Evolutionary conservation across 2,113 vertebrate genomes (phyloP), one percentile per base, ranked within the genome.

Genomic region (Notothenia coriiceps): DNA sequence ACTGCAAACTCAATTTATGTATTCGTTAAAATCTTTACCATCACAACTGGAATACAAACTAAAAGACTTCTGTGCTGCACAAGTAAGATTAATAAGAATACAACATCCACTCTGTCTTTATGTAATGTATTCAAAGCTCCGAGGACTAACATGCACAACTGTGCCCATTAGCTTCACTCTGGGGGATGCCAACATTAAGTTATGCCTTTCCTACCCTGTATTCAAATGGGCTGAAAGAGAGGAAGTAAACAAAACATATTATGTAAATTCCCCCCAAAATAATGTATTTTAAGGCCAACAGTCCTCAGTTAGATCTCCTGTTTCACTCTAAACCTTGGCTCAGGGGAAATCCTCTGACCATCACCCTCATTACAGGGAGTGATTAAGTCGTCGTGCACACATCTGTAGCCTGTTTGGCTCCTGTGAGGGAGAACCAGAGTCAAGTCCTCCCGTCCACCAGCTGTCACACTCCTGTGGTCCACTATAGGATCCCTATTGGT

Each of bases 371-470:
- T 83, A 78, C 62, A 74, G 35, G 15, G 81, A 66, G 68, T 79
- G 78, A 85, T 87, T 77, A 87, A 86, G 71, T 70, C 54, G 14
- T 50, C 29, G 3, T 29, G 84, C 64, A 49, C 85, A 91, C 88
- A 85, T 87, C 87, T 89, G 89, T 61, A 22, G 73, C 54, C 54
- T 60, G 68, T 79, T 33, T 75, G 69, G 82, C 75, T 77, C 82
- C 82, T 60, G 51, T 13, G 71, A 83, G 74, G 52, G 65, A 69
- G 68, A 60, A 80, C 74, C 67, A 35, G 80, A 88, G 81, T 88
- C 77, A 74, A 78, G 70, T 84, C 88, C 83, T 87, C 83, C 72
- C 25, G 3, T 51, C 62, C 67, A 75, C 80, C 91, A 86, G 86
- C 89, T 88, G 89, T 84, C 65, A 6, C 59, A 22, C 74, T 55